Evolutionary conservation across 2,888 invertebrate species (phyloP), one percentile per base, ranked within the genome.

Genomic region (Meandrusa payeni): DNA sequence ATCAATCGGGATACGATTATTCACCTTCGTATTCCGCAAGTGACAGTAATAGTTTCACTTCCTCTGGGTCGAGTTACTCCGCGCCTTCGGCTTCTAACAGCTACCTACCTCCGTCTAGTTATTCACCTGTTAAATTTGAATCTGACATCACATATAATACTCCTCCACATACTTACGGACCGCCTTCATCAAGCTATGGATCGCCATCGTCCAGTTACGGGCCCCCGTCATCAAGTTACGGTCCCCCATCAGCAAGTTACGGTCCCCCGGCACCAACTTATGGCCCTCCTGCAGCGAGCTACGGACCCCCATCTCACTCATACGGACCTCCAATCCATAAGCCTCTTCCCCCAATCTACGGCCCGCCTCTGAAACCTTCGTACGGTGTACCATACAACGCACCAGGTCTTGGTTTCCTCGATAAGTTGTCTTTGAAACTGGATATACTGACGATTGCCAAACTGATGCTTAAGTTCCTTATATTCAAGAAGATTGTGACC

Each of bases 401-500:
- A 7, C 81, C 85, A 1, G 77, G 71, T 1, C 54, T 83, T 2
- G 90, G 91, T 42, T 79, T 92, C 39, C 76, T 93, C 10, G 92
- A 92, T 51, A 92, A 94, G 63, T 76, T 94, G 0, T 91, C 92
- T 31, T 76, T 92, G 12, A 94, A 94, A 73, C 61, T 94, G 36
- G 92, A 93, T 59, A 88, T 94, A 1, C 88, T 93, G 47, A 93
- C 94, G 0, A 72, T 94, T 39, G 93, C 93, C 0, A 95, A 95
- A 76, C 89, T 95, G 44, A 61, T 95, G 42, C 71, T 95, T 20
- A 95, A 95, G 68, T 70, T 95, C 36, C 77, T 95, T 2, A 92
- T 95, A 55, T 94, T 95, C 69, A 95, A 95, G 76, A 93, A 95
- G 75, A 91, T 94, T 37, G 92, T 95, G 43, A 94, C 94, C 56